A percentile compares a stretch with the other conserved stretches of the same genome.
Conservation (phyloP, 1,140 invertebrate species). For the Alviniconcha marisindica region DNA sequence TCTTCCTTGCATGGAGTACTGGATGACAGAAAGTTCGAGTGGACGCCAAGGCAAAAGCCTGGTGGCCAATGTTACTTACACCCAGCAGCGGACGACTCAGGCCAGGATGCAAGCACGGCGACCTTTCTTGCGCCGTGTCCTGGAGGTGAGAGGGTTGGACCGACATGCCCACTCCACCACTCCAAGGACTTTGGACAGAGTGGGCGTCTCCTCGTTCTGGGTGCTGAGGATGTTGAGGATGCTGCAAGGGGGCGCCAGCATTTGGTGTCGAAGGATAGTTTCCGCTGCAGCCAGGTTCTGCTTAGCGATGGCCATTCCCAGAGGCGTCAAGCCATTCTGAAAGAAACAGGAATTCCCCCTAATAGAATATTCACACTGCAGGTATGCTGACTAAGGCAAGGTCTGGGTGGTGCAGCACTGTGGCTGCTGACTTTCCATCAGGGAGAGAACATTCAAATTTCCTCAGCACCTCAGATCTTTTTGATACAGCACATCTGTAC, state of each 20-base stretch:
- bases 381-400: no score
- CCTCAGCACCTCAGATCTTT: no score
- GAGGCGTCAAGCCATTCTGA: constrained; percentile 36
- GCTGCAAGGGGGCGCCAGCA: constrained; percentile 27
- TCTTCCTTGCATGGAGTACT: not conserved
- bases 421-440: no score
- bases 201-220: not conserved
- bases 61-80: no score
- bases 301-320: constrained; percentile 38
- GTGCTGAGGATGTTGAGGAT: constrained; percentile 35
- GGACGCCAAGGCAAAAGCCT: no score
- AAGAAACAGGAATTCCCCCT: not conserved
- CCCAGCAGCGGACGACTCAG: not conserved
- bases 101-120: constrained; percentile 27
- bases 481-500: no score
- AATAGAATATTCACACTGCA: no score
- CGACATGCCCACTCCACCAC: constrained; percentile 36
- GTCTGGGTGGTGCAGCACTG: no score
- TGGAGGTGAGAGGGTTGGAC: constrained; percentile 25
- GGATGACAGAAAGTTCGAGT: constrained; percentile 24
- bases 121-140: constrained; percentile 11
- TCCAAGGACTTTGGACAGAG: constrained; percentile 24
- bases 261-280: constrained; percentile 14
- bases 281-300: constrained; percentile 22
- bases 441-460: no score